These are phyloP conservation scores for Chrosomus eos DNA, from an alignment of 2,797 vertebrate species.

Conservation along the genomic window DNA sequence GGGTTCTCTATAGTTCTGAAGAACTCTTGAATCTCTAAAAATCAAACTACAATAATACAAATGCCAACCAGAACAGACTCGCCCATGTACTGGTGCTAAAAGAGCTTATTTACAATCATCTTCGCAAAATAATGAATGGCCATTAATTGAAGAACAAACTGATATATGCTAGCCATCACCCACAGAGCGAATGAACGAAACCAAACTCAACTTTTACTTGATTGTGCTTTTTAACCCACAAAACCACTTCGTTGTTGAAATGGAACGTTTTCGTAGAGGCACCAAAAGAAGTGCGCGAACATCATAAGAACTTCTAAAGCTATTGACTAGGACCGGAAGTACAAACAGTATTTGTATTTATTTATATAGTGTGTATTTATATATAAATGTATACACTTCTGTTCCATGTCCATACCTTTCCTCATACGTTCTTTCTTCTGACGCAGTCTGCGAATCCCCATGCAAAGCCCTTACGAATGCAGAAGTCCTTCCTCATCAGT, in stretches of 20 bases:
- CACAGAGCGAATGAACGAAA: slow-evolving; percentile 67
- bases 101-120: slow-evolving; percentile 84
- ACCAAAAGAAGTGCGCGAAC: slow-evolving; percentile 74
- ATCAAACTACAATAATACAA: slow-evolving; percentile 75
- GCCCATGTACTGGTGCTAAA: slow-evolving; percentile 77
- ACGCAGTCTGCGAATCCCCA: slow-evolving; percentile 63
- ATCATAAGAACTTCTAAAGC: slow-evolving; percentile 78
- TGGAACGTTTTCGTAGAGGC: slow-evolving; percentile 73
- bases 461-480: slow-evolving; percentile 80
- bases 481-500: slow-evolving; percentile 44
- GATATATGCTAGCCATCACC: slow-evolving; percentile 75
- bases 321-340: slow-evolving; percentile 76
- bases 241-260: slow-evolving; percentile 77
- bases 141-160: slow-evolving; percentile 73
- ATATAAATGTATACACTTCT: slow-evolving; percentile 81
- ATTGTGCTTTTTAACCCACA: slow-evolving; percentile 86
- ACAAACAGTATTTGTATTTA: slow-evolving; percentile 81
- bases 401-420: slow-evolving; percentile 68
- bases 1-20: slow-evolving; percentile 77
- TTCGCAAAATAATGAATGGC: slow-evolving; percentile 72
- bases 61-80: slow-evolving; percentile 78
- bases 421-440: slow-evolving; percentile 63
- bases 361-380: slow-evolving; percentile 84
- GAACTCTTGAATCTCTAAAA: slow-evolving; percentile 67
- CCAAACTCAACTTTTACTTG: slow-evolving; percentile 63